Evolutionary conservation across 2,797 vertebrate species (phyloP).

Genomic region (Remorina albescens): DNA sequence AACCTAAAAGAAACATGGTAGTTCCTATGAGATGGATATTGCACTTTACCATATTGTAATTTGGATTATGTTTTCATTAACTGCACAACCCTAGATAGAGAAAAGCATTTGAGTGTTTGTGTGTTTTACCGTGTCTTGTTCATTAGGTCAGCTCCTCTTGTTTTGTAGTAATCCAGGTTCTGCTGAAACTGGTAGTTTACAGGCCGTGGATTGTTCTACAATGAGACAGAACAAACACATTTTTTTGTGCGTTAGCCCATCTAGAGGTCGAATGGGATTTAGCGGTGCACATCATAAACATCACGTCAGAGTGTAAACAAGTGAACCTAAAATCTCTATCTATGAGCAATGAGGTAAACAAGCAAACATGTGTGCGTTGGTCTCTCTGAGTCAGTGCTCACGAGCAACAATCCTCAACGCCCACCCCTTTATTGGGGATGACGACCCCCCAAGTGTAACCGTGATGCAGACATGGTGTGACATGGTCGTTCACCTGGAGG

Average conservation of each 20-base stretch:
- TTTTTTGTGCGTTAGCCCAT: background rate
- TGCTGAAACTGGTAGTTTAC: slow-evolving; percentile 97
- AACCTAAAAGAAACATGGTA: too few relatives aligned
- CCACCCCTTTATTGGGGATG: slow-evolving; percentile 6
- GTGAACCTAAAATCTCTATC: slow-evolving; percentile 7
- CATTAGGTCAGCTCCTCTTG: slow-evolving; percentile 94
- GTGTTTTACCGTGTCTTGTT: slow-evolving; percentile 91
- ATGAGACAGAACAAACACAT: background rate
- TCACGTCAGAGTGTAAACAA: background rate
- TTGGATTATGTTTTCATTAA: too few relatives aligned
- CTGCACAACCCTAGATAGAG: too few relatives aligned
- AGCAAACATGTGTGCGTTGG: slow-evolving; percentile 1
- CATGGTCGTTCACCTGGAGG: slow-evolving; percentile 47
- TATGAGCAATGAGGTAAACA: slow-evolving; percentile 35
- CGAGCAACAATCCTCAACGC: slow-evolving; percentile 24
- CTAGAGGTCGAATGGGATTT: background rate
- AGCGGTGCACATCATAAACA: too few relatives aligned
- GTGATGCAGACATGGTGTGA: slow-evolving; percentile 56
- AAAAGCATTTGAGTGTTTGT: background rate
- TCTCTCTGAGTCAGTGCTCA: slow-evolving; percentile 48
- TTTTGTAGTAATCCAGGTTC: slow-evolving; percentile 98
- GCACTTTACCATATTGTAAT: too few relatives aligned
- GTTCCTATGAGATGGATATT: too few relatives aligned
- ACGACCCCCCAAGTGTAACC: slow-evolving; percentile 24
- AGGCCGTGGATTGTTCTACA: slow-evolving; percentile 93